Percentiles rank a stretch among this genome's conserved stretches.
These are phyloP conservation scores for Amphipyra berbera DNA, from an alignment of 2,888 invertebrate species.

Conservation along the genomic window DNA sequence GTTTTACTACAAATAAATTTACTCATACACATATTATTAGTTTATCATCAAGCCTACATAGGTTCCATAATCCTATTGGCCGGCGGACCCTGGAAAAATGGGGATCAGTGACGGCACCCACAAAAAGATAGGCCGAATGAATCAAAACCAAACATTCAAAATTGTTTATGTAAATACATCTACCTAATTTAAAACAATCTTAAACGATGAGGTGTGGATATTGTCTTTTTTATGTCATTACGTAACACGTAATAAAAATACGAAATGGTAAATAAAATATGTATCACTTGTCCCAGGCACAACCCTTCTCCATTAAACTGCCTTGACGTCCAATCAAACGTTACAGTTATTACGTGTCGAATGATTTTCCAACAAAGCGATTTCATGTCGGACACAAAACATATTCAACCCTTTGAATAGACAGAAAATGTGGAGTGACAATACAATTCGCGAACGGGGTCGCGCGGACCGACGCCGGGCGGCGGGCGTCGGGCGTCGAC, in stretches of 20 bases:
- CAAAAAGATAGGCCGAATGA: too few relatives aligned
- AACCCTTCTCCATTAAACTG: conserved; percentile 28
- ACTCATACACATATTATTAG: too few relatives aligned
- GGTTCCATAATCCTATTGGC: too few relatives aligned
- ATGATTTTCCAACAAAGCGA: conserved; percentile 57
- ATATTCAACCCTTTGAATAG: conserved; percentile 62
- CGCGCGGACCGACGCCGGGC: conserved; percentile 34
- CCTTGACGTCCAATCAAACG: conserved; percentile 44
- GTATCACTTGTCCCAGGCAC: conserved; percentile 6
- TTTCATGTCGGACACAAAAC: conserved; percentile 58
- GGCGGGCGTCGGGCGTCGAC: conserved; percentile 15
- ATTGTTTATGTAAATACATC: too few relatives aligned
- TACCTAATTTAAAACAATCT: too few relatives aligned
- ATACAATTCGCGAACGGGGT: conserved; percentile 62
- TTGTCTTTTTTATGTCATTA: too few relatives aligned
- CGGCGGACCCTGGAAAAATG: too few relatives aligned
- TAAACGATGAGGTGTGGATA: too few relatives aligned
- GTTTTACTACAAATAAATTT: too few relatives aligned
- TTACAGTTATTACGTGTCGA: conserved; percentile 52
- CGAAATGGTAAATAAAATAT: neutral
- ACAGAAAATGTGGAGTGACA: conserved; percentile 63
- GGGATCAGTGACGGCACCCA: too few relatives aligned
- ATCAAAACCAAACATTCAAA: too few relatives aligned
- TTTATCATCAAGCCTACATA: too few relatives aligned
- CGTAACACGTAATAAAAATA: neutral